Conservation (phyloP, 2,888 invertebrate species). For the Machimus atricapillus region DNA sequence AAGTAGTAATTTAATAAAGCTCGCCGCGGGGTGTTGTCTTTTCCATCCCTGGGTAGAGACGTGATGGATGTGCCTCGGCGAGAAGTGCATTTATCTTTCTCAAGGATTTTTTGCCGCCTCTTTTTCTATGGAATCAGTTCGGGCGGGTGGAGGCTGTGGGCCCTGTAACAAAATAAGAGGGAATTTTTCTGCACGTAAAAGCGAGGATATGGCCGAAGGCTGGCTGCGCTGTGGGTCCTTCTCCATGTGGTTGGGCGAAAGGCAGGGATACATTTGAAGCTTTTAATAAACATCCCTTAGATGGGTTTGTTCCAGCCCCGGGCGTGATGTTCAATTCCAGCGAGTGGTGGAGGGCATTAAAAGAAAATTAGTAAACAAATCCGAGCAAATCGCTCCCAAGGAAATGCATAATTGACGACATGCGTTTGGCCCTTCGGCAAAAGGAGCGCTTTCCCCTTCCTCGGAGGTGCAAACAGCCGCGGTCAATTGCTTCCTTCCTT, state of each 20-base stretch:
- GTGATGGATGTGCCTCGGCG: conserved; percentile 37
- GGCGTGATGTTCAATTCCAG: conserved; percentile 9
- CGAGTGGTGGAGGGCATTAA: conserved; percentile 4
- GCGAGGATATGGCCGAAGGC: not conserved
- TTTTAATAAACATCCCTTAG: not conserved
- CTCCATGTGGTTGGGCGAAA: not conserved
- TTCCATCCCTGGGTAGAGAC: conserved; percentile 38
- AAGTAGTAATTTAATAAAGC: conserved; percentile 62
- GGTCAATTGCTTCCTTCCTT: not conserved
- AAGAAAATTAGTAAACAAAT: not conserved
- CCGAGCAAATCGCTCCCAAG: conserved; percentile 13
- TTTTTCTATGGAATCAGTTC: not conserved
- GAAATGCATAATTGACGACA: conserved; percentile 26
- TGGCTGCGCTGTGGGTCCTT: not conserved
- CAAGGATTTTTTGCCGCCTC: not conserved
- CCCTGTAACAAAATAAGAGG: not conserved
- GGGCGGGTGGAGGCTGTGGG: not conserved
- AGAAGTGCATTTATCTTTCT: conserved; percentile 14
- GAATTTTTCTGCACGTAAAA: not conserved
- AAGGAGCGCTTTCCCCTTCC: not conserved
- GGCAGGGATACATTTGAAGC: not conserved
- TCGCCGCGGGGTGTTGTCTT: conserved; percentile 59
- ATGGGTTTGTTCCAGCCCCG: not conserved
- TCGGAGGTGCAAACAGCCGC: not conserved
- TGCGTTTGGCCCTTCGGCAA: not conserved